Conservation (phyloP, 1,140 invertebrate genomes). For the Plutomurus gul region DNA sequence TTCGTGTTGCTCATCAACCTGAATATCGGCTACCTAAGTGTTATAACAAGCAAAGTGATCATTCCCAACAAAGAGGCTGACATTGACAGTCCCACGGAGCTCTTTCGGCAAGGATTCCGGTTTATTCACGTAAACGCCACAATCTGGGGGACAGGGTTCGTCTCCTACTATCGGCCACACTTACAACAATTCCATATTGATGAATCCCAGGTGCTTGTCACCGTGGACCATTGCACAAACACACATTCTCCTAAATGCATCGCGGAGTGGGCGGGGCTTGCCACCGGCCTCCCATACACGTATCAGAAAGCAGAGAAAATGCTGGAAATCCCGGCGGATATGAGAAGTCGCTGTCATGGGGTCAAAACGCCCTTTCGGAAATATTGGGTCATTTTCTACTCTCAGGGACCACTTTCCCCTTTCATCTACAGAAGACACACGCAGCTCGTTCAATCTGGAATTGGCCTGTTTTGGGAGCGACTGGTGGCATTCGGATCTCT, state of each 20-base stretch:
- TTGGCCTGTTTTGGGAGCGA: not conserved
- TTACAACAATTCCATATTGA: not conserved
- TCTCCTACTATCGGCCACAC: not conserved
- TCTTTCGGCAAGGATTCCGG: not conserved
- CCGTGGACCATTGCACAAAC: not conserved
- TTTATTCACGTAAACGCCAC: not conserved
- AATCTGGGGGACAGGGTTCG: not conserved
- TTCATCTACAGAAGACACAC: not conserved
- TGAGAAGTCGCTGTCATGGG: not conserved
- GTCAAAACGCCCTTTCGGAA: not conserved
- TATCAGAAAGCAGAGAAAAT: not conserved
- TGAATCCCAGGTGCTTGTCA: not conserved
- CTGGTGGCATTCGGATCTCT: not conserved
- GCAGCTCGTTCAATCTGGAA: not conserved
- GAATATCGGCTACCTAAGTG: not conserved
- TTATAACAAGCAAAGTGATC: conserved; percentile 9
- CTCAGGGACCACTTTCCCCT: not conserved
- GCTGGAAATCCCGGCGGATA: not conserved
- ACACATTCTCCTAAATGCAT: not conserved
- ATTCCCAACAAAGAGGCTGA: not conserved
- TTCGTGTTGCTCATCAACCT: not conserved
- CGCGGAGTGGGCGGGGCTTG: not conserved
- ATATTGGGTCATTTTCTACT: not conserved
- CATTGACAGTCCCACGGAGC: not conserved
- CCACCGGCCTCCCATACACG: not conserved